Base-by-base conservation (phyloP, 2,888 invertebrate genomes). In the Lottia gigantea region DNA sequence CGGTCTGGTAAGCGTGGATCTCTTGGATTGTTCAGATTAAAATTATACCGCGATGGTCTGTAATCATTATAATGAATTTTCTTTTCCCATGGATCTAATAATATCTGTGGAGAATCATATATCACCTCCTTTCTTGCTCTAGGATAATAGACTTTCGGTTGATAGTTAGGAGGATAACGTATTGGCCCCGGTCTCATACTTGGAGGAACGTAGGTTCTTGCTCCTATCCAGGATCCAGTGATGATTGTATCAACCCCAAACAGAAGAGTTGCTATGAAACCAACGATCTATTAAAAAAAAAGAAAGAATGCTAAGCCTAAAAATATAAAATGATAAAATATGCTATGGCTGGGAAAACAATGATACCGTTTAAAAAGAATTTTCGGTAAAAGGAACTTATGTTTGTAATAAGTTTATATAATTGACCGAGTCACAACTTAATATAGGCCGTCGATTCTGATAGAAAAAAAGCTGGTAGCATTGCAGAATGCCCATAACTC, bases 41-140 rank as follows among this genome's bases (percentile, higher is more conserved):
- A 55, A 15, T 55, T 55, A 14, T 55, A 23, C 11, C 55, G 55
- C 8, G 55, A 55, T 19, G 55, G 55, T 23, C 55, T 11, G 19
- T 23, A 55, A 23, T 55, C 55, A 23, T 55, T 55, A 55, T 55
- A 55, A 16, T 55, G 55, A 23, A 55, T 19, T 14, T 55, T 55
- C 55, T 55, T 55, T 55, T 55, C 55, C 55, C 55, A 55, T 8
- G 55, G 55, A 55, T 55, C 55, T 23, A 55, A 23, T 55, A 55
- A 55, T 23, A 55, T 55, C 55, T 55, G 2, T 23, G 55, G 55
- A 23, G 19, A 19, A 12, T 55, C 55, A 55, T 55, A 55, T 55
- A 55, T 55, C 40, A 40, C 40, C 40, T 40, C 40, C 55, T 23
- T 55, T 55, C 23, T 19, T 23, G 23, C 55, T 23, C 23, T n/a